Percentiles rank a stretch among this genome's conserved stretches.
phyloP scores from a whole-genome alignment of 2,113 vertebrate genomes.

The Rhinoderma darwinii region DNA sequence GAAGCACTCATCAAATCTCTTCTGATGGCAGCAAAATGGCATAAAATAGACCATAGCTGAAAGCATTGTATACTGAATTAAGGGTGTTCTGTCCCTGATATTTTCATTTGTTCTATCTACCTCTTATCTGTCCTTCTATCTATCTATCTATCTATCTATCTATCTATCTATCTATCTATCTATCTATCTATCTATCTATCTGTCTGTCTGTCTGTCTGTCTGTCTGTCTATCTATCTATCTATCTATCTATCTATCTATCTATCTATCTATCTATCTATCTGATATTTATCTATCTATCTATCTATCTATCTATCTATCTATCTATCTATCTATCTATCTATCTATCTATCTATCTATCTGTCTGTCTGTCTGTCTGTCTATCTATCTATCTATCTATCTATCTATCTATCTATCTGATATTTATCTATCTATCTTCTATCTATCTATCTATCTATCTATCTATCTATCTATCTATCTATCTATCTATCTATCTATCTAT shows the following conservation, averaged over 20 bases:
- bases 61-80: slow-evolving; percentile 53
- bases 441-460: neutral
- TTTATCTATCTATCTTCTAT: neutral
- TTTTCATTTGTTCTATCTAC: slow-evolving; percentile 13
- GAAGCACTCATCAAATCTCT: slow-evolving; percentile 65
- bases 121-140: neutral
- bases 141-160: slow-evolving; percentile 16
- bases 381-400: too few relatives aligned
- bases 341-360: too few relatives aligned
- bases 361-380: too few relatives aligned
- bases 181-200: neutral
- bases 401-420: too few relatives aligned
- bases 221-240: slow-evolving; percentile 24
- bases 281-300: neutral
- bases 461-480: neutral
- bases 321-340: neutral
- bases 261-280: neutral
- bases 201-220: slow-evolving; percentile 15
- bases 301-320: neutral
- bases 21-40: slow-evolving; percentile 60
- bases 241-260: neutral
- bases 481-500: neutral
- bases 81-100: slow-evolving; percentile 51
- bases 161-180: slow-evolving; percentile 31
- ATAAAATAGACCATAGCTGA: slow-evolving; percentile 59